A percentile compares a stretch with the other conserved stretches of the same genome.
phyloP scores from a whole-genome alignment of 2,888 invertebrate species.

The Clepsis dumicolana region DNA sequence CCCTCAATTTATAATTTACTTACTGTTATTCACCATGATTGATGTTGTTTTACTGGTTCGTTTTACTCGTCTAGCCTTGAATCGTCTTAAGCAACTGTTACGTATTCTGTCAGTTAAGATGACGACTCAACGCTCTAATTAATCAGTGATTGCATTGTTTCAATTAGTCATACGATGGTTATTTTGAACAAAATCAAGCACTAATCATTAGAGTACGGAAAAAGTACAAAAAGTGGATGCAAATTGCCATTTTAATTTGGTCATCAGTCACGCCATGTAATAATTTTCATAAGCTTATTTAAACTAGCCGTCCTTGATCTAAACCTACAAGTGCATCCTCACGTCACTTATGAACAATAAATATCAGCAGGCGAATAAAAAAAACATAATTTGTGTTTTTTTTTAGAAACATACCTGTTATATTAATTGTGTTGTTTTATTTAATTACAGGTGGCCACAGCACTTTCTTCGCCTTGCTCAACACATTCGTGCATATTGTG shows the following conservation, averaged over 20 bases:
- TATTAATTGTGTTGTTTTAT: constrained; percentile 44
- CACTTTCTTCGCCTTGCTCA: constrained; percentile 97
- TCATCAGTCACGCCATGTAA: too few relatives aligned
- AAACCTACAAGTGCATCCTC: too few relatives aligned
- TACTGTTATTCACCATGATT: background rate
- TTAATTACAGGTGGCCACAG: constrained; percentile 94
- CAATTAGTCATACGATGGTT: background rate
- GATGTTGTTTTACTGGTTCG: background rate
- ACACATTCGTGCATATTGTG: constrained; percentile 97
- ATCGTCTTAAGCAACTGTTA: constrained; percentile 14
- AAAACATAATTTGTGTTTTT: too few relatives aligned
- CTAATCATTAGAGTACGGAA: too few relatives aligned
- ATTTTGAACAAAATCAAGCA: background rate
- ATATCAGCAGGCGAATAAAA: too few relatives aligned
- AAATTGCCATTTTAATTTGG: too few relatives aligned
- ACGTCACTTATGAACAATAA: background rate
- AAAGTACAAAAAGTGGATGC: too few relatives aligned
- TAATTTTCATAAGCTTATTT: too few relatives aligned
- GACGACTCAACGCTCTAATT: constrained; percentile 24
- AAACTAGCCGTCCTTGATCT: too few relatives aligned
- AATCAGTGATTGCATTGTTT: constrained; percentile 12
- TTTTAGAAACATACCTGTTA: too few relatives aligned
- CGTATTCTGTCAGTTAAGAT: constrained; percentile 11
- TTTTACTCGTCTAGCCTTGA: background rate
- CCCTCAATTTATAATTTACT: background rate